Percentiles rank a stretch among this genome's conserved stretches.
Conservation (phyloP, 2,888 invertebrate genomes). For the Drosophila pseudotakahashii region DNA sequence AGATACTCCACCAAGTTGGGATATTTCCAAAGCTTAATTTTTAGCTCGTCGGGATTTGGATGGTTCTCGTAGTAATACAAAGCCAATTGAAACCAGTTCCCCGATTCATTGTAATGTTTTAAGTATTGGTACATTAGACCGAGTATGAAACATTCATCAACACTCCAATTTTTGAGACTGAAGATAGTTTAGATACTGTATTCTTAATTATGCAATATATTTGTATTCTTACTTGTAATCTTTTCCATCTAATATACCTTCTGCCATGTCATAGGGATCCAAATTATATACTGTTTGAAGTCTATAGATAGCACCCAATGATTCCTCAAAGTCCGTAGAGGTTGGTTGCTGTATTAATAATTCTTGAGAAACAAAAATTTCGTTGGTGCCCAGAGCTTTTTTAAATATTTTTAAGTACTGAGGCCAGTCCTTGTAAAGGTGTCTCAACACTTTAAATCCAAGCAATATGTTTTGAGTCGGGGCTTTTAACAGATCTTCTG, state of each 20-base stretch:
- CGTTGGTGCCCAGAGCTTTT: neutral
- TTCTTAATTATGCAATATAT: neutral
- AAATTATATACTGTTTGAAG: conserved; percentile 28
- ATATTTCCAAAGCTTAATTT: conserved; percentile 14
- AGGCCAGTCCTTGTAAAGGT: conserved; percentile 24
- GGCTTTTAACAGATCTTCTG: neutral
- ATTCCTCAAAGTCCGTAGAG: conserved; percentile 13
- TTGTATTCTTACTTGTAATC: conserved; percentile 1
- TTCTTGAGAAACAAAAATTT: neutral
- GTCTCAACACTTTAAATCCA: conserved; percentile 10
- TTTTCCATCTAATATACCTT: conserved; percentile 16
- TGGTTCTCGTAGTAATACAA: neutral
- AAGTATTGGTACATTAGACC: conserved; percentile 10
- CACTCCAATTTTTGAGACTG: conserved; percentile 13
- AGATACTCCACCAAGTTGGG: conserved; percentile 13
- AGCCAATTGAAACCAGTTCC: conserved; percentile 28
- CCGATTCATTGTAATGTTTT: conserved; percentile 8
- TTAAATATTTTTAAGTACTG: conserved; percentile 11
- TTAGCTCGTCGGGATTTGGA: neutral
- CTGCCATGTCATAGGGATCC: conserved; percentile 17
- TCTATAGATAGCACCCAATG: conserved; percentile 10
- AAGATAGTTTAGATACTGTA: neutral
- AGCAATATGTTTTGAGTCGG: neutral
- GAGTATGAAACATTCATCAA: conserved; percentile 25
- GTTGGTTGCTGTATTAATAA: conserved; percentile 12